Evolutionary conservation across 2,888 invertebrate genomes (phyloP), one percentile per base, ranked within the genome.

Genomic region (Mimas tiliae): DNA sequence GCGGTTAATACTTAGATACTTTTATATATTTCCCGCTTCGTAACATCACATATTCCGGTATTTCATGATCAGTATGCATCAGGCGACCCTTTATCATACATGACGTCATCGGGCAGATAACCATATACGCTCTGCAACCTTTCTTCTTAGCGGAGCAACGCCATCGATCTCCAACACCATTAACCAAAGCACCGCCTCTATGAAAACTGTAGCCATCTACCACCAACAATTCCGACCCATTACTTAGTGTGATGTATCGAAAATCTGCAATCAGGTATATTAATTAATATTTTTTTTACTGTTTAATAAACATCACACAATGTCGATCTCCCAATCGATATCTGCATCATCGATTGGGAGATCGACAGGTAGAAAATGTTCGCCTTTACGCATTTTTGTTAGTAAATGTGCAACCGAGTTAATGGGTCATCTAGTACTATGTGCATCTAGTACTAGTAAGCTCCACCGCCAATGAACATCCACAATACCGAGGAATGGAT

Each of bases 121-220:
- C 66, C 38, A 75, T 67, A 34, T 67, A 70, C 0, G 73, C 70
- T n/a, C 62, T 67, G 64, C 70, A 76, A 7, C 71, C 67, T 63
- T 63, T 70, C 16, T 65, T 70, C 48, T 67, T 70, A 0, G 73
- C 70, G n/a, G 75, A 74, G 52, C 76, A 78, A 3, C 69, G 52
- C 74, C 74, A 75, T 48, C 72, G 68, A 9, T 64, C 51, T 3
- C 70, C 66, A 12, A 58, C 64, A 19, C 53, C 34, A 16, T 65
- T 65, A 38, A 34, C 3, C 48, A 58, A 14, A 7, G 21, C 33
- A 48, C 65, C 66, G 27, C 19, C 66, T 64, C 69, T 75, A 52
- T 73, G 69, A 55, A 73, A 77, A 8, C 74, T 74, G 65, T 73
- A 78, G 11, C 71, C 72, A 14, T 71, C 53, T n/a, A 75, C 51